A percentile compares a stretch with the other conserved stretches of the same genome.
phyloP scores from a whole-genome alignment of 2,797 vertebrate species.

The Kryptolebias ocellatus region DNA sequence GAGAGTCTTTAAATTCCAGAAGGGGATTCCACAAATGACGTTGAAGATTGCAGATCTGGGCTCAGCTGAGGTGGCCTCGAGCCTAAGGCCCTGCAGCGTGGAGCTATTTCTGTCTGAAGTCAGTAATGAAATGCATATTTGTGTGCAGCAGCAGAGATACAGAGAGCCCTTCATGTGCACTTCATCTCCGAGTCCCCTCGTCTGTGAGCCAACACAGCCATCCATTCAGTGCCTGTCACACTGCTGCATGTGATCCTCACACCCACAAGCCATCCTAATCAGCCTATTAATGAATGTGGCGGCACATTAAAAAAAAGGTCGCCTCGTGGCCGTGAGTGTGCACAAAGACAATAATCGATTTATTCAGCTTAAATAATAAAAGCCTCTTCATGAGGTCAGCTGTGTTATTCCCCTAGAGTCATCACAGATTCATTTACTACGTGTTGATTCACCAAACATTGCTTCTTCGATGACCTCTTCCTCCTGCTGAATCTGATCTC shows the following conservation, averaged over 20 bases:
- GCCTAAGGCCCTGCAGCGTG: slow-evolving; percentile 44
- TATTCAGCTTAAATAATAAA: slow-evolving; percentile 64
- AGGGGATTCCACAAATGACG: slow-evolving; percentile 30
- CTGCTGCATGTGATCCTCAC: slow-evolving; percentile 75
- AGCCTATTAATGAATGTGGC: slow-evolving; percentile 65
- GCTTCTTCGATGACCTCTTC: slow-evolving; percentile 47
- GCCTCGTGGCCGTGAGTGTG: slow-evolving; percentile 50
- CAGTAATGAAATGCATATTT: slow-evolving; percentile 77
- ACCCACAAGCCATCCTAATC: slow-evolving; percentile 60
- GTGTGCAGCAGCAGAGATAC: slow-evolving; percentile 68
- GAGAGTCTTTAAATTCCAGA: slow-evolving; percentile 11
- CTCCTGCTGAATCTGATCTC: slow-evolving; percentile 34
- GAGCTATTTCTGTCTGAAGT: slow-evolving; percentile 67
- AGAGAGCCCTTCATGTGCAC: slow-evolving; percentile 71
- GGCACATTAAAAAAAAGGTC: slow-evolving; percentile 59
- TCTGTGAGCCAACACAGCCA: slow-evolving; percentile 72
- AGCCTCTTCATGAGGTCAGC: slow-evolving; percentile 54
- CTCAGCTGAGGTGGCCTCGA: slow-evolving; percentile 64
- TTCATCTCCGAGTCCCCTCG: slow-evolving; percentile 61
- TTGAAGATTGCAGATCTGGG: slow-evolving; percentile 40
- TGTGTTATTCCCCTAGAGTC: slow-evolving; percentile 47
- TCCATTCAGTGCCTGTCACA: slow-evolving; percentile 76
- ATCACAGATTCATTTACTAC: slow-evolving; percentile 30
- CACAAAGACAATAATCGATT: slow-evolving; percentile 74
- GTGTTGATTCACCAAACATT: slow-evolving; percentile 59